These are phyloP conservation scores for Pharmacophagus antenor DNA, from an alignment of 2,888 invertebrate genomes.

Conservation along the genomic window DNA sequence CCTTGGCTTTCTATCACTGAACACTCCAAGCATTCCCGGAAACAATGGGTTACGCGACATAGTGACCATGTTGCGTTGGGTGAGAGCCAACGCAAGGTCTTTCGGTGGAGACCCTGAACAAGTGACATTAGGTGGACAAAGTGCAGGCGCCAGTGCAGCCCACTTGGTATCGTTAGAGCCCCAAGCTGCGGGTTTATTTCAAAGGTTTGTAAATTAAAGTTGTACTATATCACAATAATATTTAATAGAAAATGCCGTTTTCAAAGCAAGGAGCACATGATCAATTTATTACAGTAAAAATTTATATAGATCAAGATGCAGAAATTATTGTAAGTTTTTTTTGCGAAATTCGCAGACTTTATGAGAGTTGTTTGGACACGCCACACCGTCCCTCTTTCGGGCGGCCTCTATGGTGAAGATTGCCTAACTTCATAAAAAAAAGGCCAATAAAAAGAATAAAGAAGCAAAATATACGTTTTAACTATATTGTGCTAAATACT, in stretches of 20 bases:
- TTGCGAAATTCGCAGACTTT: too few species aligned
- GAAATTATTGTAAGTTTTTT: too few species aligned
- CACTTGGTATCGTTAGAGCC: conserved; percentile 60
- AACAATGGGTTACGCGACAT: conserved; percentile 71
- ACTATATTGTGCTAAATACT: too few species aligned
- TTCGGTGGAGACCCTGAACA: conserved; percentile 68
- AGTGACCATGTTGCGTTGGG: conserved; percentile 66
- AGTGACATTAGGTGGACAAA: conserved; percentile 69
- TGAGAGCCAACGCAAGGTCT: conserved; percentile 53
- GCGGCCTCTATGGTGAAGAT: too few species aligned
- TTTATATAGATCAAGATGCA: too few species aligned
- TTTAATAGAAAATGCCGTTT: not conserved
- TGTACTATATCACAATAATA: not conserved
- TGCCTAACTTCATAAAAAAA: too few species aligned
- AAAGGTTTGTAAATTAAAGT: conserved; percentile 43
- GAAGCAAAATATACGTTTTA: too few species aligned
- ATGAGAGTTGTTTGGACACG: too few species aligned
- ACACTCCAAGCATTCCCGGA: conserved; percentile 61
- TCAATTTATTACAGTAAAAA: too few species aligned
- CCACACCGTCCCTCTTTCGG: too few species aligned
- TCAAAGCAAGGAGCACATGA: too few species aligned
- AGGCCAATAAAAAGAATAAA: too few species aligned
- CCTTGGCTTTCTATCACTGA: conserved; percentile 69
- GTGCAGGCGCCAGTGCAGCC: conserved; percentile 60
- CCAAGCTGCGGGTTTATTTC: conserved; percentile 58